These are phyloP conservation scores for Malurus alboscapulatus DNA, from an alignment of 2,113 vertebrate genomes.

Conservation along the genomic window DNA sequence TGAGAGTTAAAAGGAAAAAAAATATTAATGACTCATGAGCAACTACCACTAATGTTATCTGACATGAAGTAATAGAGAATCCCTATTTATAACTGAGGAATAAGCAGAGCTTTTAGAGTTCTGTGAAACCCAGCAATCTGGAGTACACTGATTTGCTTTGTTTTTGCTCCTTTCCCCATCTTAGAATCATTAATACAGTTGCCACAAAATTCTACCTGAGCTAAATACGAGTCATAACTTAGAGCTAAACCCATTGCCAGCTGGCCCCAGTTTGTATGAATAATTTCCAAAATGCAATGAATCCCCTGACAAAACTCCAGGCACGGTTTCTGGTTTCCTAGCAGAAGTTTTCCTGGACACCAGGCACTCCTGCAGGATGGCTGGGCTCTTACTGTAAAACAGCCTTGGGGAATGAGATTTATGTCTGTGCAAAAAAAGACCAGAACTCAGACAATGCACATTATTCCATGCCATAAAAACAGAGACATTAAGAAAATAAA, in stretches of 20 bases:
- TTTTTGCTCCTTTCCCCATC: background rate
- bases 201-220: background rate
- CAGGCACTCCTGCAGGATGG: background rate
- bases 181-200: background rate
- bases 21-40: background rate
- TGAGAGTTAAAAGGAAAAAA: background rate
- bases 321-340: background rate
- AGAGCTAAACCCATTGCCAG: background rate
- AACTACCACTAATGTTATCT: background rate
- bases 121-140: background rate
- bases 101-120: background rate
- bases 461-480: background rate
- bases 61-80: background rate
- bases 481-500: background rate
- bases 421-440: background rate
- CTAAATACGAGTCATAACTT: background rate
- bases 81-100: background rate
- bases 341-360: constrained; percentile 25
- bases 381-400: background rate
- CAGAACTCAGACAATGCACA: background rate
- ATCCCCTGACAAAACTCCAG: constrained; percentile 10
- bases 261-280: background rate
- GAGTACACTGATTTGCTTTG: background rate
- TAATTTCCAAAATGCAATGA: background rate
- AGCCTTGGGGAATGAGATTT: background rate